Conservation (phyloP, 2,797 vertebrate genomes). For the Rhadinocentrus ornatus region DNA sequence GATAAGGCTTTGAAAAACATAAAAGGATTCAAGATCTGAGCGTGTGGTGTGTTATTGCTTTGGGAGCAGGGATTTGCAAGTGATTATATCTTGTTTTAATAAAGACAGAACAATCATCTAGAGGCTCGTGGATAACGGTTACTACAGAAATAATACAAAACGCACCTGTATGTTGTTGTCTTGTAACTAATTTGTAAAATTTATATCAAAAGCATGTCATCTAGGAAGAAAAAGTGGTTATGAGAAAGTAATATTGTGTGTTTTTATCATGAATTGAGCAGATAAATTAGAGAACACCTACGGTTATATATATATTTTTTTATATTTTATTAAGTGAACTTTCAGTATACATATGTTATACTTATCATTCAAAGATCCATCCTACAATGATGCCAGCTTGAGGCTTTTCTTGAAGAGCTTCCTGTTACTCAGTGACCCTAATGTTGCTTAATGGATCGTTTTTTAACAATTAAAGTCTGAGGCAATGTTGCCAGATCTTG, state of each 20-base stretch:
- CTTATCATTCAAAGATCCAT: background rate
- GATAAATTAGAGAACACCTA: constrained; percentile 8
- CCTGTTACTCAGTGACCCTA: constrained; percentile 22
- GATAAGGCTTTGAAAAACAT: background rate
- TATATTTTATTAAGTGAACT: background rate
- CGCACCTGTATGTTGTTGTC: constrained; percentile 19
- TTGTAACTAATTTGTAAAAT: constrained; percentile 27
- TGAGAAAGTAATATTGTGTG: constrained; percentile 5
- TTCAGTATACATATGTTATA: background rate
- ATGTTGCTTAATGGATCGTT: constrained; percentile 15
- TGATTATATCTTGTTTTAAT: constrained; percentile 47
- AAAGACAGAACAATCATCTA: constrained; percentile 37
- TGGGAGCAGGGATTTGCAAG: constrained; percentile 37
- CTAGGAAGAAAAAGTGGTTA: constrained; percentile 5
- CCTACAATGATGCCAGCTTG: background rate
- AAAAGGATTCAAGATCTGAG: constrained; percentile 5
- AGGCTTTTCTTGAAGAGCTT: constrained; percentile 31
- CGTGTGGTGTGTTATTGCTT: constrained; percentile 23
- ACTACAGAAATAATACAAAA: constrained; percentile 4
- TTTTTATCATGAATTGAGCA: constrained; percentile 8
- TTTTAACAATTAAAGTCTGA: background rate
- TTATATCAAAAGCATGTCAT: constrained; percentile 10
- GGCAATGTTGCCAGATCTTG: background rate
- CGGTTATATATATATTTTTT: background rate
- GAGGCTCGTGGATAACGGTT: constrained; percentile 31